Conservation (phyloP, 2,888 invertebrate genomes). For the Synergus umbraculus region DNA sequence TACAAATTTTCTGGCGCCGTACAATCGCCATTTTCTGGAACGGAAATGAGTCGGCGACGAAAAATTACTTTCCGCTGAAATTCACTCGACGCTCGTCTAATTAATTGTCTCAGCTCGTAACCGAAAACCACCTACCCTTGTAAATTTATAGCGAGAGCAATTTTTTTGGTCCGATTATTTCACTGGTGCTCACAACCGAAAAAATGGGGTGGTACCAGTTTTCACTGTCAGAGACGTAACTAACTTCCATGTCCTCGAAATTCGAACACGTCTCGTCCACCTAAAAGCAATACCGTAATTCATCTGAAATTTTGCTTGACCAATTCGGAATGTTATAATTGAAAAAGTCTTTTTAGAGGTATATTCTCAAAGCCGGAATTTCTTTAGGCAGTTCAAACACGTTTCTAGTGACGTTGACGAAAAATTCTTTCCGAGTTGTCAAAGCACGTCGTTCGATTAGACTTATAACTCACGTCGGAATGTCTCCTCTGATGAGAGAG, state of each 20-base stretch:
- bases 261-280: not conserved
- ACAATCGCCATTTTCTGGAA: slow-evolving; percentile 45
- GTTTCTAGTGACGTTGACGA: slow-evolving; percentile 1
- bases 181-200: not conserved
- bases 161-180: not conserved
- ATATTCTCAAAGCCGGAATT: not conserved
- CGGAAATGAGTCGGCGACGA: slow-evolving; percentile 50
- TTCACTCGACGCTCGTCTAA: not conserved
- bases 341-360: not conserved
- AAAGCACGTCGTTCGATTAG: slow-evolving; percentile 2
- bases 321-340: not conserved
- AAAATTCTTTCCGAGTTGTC: not conserved
- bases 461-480: not conserved
- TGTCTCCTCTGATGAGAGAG: not conserved
- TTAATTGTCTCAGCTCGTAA: slow-evolving; percentile 1
- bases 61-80: slow-evolving; percentile 43
- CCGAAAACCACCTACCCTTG: not conserved
- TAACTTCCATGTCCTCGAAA: not conserved
- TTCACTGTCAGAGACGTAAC: not conserved
- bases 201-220: not conserved
- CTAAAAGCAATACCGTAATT: not conserved
- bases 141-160: not conserved
- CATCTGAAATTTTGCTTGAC: not conserved
- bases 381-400: not conserved
- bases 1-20: slow-evolving; percentile 49